Conservation (phyloP, 2,113 vertebrate species). For the Corvus moneduloides region DNA sequence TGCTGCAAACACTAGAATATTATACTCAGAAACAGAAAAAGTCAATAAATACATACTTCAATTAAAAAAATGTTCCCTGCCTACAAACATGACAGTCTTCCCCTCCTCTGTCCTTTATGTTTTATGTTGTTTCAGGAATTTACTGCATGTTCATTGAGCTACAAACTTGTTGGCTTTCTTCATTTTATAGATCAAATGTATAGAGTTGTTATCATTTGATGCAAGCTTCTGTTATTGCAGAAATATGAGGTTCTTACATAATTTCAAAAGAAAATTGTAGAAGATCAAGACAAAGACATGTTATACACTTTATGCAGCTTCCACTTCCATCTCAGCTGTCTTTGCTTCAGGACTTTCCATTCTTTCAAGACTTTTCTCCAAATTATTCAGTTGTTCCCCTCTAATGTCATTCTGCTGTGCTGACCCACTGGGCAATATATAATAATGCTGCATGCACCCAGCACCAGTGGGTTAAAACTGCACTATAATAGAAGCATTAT, state of each 20-base stretch:
- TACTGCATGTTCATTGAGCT: not conserved
- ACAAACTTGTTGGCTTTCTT: not conserved
- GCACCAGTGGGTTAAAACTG: not conserved
- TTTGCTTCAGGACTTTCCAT: not conserved
- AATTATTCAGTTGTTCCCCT: not conserved
- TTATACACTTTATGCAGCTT: accelerated
- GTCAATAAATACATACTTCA: not conserved
- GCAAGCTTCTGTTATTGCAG: not conserved
- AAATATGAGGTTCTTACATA: not conserved
- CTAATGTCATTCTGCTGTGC: not conserved
- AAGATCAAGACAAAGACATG: not conserved
- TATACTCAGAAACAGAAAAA: not conserved
- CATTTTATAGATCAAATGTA: not conserved
- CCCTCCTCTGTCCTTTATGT: not conserved
- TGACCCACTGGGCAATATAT: not conserved
- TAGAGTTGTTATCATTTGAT: not conserved
- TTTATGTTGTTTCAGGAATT: not conserved
- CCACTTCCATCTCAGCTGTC: not conserved
- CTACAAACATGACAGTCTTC: not conserved
- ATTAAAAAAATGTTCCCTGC: not conserved
- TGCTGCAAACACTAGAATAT: not conserved
- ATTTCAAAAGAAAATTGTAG: not conserved
- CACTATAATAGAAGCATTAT: conserved; percentile 20
- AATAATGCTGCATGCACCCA: not conserved
- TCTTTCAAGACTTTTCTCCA: not conserved